Conservation (phyloP, 2,888 invertebrate species). For the Nomada flava region DNA sequence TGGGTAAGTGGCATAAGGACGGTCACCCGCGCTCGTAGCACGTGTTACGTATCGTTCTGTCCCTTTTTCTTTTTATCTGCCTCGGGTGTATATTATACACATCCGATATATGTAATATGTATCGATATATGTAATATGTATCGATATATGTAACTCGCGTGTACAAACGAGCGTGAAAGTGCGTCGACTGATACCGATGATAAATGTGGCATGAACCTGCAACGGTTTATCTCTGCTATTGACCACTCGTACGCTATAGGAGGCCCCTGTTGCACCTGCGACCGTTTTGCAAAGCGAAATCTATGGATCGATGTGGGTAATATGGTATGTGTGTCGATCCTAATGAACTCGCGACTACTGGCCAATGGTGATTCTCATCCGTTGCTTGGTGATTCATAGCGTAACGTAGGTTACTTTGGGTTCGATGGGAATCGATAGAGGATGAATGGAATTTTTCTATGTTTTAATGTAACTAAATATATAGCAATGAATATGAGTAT, state of each 20-base stretch:
- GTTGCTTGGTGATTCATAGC: constrained; percentile 22
- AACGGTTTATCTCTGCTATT: constrained; percentile 6
- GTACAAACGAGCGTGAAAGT: constrained; percentile 55
- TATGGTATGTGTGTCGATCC: constrained; percentile 26
- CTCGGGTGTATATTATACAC: not conserved
- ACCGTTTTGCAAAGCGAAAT: constrained; percentile 27
- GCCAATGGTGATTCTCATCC: too few relatives aligned
- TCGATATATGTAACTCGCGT: constrained; percentile 22
- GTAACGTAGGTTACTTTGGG: constrained; percentile 31
- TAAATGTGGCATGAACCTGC: constrained; percentile 53
- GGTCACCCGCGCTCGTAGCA: constrained; percentile 52
- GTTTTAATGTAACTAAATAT: too few relatives aligned
- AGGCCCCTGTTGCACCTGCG: constrained; percentile 54
- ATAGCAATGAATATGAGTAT: too few relatives aligned
- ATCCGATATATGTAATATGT: constrained; percentile 1
- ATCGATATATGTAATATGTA: constrained; percentile 9
- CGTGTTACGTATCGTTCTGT: constrained; percentile 42
- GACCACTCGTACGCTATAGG: not conserved
- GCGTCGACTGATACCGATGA: constrained; percentile 51
- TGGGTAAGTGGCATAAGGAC: constrained; percentile 71
- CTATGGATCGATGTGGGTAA: constrained; percentile 46
- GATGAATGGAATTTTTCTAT: not conserved
- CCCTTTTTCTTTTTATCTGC: constrained; percentile 27
- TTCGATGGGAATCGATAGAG: not conserved
- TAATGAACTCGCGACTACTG: constrained; percentile 22